Base-by-base conservation (phyloP, 1,140 invertebrate genomes). In the Polypedilum vanderplanki region DNA sequence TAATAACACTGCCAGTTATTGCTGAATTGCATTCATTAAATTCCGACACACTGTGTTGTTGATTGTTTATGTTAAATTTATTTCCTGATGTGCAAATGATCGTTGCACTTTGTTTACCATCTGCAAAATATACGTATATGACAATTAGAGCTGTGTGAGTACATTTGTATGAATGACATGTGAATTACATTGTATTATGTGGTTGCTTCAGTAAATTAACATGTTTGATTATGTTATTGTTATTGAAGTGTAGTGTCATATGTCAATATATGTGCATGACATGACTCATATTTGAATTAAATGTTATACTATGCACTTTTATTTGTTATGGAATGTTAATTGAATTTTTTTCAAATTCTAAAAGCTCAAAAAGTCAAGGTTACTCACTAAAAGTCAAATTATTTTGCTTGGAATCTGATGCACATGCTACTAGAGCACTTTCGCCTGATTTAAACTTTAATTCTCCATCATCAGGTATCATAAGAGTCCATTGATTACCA, bases 1-100 rank as follows among this genome's bases (percentile, higher is more conserved):
- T 70, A 10, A 70, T 10, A 22, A 70, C 17, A 20, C 17, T 70
- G 20, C 65, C 65, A 70, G 65, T 70, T 10, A 70, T 70, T 20
- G 17, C 9, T 70, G 18, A n/a, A 22, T 18, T 18, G 20, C 65
- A 70, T 70, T 70, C 65, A 18, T 70, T 70, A 9, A 70, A 70
- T 18, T 70, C 65, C 17, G 18, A 7, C n/a, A 70, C 10, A 7
- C 4, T 70, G 9, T 70, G 9, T 8, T 20, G 65, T 70, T 70
- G 17, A 70, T 70, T 70, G 65, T 70, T 70, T 70, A 22, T 22
- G 17, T 70, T 70, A 18, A 70, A 70, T 70, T 70, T 70, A 70
- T 22, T 70, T 20, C 65, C 65, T 20, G 65, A 18, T 70, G 65
- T 10, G 18, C 65, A 70, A 70, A 22, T 70, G 17, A 70, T 70